Evolutionary conservation across 2,113 vertebrate genomes (phyloP).

Genomic region (Hippocampus zosterae): DNA sequence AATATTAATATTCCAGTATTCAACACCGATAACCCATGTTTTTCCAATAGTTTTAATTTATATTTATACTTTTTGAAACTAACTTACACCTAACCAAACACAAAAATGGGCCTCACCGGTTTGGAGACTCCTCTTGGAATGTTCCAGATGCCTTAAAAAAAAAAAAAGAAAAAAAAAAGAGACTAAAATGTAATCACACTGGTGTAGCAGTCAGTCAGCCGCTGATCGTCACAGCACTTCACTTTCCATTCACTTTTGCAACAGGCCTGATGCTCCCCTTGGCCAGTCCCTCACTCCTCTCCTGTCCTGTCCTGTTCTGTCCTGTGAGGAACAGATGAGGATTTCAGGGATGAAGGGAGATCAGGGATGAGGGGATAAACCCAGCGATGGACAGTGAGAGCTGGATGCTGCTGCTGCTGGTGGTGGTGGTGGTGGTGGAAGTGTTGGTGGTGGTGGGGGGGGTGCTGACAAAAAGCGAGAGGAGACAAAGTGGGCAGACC

Average conservation of each 20-base stretch:
- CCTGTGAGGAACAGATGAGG: constrained; percentile 70
- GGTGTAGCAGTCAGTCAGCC: constrained; percentile 21
- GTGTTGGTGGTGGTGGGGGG: constrained; percentile 21
- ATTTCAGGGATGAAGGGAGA: constrained; percentile 77
- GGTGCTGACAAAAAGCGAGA: constrained; percentile 57
- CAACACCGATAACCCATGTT: too few species aligned
- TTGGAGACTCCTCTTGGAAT: constrained; percentile 26
- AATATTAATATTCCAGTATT: too few species aligned
- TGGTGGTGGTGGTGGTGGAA: too few species aligned
- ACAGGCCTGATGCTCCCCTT: constrained; percentile 43
- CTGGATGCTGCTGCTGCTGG: constrained; percentile 17
- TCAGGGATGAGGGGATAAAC: constrained; percentile 76
- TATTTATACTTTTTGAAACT: too few species aligned
- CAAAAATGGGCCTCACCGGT: constrained; percentile 50
- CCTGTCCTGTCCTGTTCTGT: neutral
- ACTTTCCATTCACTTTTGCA: constrained; percentile 50
- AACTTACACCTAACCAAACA: neutral
- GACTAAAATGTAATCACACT: constrained; percentile 12
- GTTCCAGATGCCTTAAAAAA: constrained; percentile 13
- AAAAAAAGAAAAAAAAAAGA: neutral
- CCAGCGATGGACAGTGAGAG: constrained; percentile 65
- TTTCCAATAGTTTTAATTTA: too few species aligned
- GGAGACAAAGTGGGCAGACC: constrained; percentile 36
- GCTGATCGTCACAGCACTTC: constrained; percentile 21
- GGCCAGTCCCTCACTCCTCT: constrained; percentile 42